Evolutionary conservation across 2,888 invertebrate species (phyloP).

Genomic region (Nephrocerus scutellatus): DNA sequence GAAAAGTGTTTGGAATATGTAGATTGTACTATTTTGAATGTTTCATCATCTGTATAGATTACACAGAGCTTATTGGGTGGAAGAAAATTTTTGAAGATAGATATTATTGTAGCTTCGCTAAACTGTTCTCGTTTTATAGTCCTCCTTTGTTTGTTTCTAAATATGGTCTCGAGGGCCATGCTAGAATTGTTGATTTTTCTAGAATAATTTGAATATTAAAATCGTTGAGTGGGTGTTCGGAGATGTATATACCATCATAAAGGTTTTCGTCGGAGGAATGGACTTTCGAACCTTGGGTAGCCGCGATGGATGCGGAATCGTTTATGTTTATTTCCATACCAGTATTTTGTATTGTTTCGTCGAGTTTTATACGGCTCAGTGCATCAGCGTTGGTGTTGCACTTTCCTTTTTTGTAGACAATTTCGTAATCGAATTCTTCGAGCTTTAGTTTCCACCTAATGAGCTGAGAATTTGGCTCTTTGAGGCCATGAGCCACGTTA

Average conservation of each 20-base stretch:
- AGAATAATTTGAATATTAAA: slow-evolving; percentile 22
- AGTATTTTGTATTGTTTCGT: slow-evolving; percentile 5
- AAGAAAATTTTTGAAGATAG: slow-evolving; percentile 18
- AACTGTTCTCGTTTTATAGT: slow-evolving; percentile 14
- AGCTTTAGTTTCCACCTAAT: slow-evolving; percentile 37
- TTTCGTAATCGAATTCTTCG: slow-evolving; percentile 30
- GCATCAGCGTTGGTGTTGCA: slow-evolving; percentile 22
- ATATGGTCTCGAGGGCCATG: slow-evolving; percentile 13
- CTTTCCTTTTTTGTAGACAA: slow-evolving; percentile 24
- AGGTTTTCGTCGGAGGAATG: slow-evolving; percentile 20
- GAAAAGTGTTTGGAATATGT: slow-evolving; percentile 17
- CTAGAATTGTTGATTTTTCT: slow-evolving; percentile 8
- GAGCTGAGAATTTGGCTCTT: slow-evolving; percentile 37
- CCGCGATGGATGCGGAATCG: slow-evolving; percentile 9
- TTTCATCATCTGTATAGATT: slow-evolving; percentile 20
- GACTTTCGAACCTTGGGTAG: slow-evolving; percentile 11
- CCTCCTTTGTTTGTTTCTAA: slow-evolving; percentile 21
- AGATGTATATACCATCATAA: slow-evolving; percentile 23
- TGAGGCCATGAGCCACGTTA: slow-evolving; percentile 37
- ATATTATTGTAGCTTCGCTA: slow-evolving; percentile 15
- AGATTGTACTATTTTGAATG: slow-evolving; percentile 20
- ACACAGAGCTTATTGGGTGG: slow-evolving; percentile 22
- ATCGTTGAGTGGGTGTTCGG: slow-evolving; percentile 25
- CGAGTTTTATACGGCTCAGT: slow-evolving; percentile 19
- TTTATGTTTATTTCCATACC: slow-evolving; percentile 11